Evolutionary conservation across 2,888 invertebrate species (phyloP), one percentile per base, ranked within the genome.

Genomic region (Calameuta pallipes): DNA sequence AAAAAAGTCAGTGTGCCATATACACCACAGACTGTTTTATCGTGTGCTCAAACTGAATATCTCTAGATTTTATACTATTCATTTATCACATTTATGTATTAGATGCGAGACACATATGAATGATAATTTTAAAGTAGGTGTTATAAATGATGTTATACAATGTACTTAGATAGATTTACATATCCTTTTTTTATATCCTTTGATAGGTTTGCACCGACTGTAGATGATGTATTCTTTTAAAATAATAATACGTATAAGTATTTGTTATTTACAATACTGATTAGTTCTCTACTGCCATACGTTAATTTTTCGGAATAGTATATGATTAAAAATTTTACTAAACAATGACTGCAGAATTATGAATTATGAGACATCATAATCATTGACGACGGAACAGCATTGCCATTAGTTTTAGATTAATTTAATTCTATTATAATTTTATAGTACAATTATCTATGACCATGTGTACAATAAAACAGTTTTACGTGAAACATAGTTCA

Each of bases 231-330:
- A 71, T 73, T 41, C 75, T 75, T 75, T 30, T 33, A n/a, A 35
- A 36, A 35, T 34, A 56, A 70, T 56, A 12, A 30, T 56, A 36
- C 31, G 34, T 76, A 34, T 69, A 11, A 75, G 33, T 35, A 36
- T 76, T 75, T 56, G 69, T 78, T 36, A 41, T 76, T 30, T 69
- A 73, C 0, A 15, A 56, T 56, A 56, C 56, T 23, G 56, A 56
- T 56, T 56, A 0, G 23, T 15, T 56, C 56, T 56, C 56, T 56
- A 56, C 23, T 56, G 56, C 56, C 56, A 56, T 56, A 56, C 9
- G 23, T 56, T 56, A 56, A 23, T 56, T 56, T 56, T 56, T 56
- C 2, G 23, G 23, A 56, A 56, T 56, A 56, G 23, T 56, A 23
- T 56, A 23, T 56, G 23, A 23, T 56, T 56, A 56, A 23, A 56